phyloP scores from a whole-genome alignment of 2,113 vertebrate genomes.

The Syngnathus typhle region DNA sequence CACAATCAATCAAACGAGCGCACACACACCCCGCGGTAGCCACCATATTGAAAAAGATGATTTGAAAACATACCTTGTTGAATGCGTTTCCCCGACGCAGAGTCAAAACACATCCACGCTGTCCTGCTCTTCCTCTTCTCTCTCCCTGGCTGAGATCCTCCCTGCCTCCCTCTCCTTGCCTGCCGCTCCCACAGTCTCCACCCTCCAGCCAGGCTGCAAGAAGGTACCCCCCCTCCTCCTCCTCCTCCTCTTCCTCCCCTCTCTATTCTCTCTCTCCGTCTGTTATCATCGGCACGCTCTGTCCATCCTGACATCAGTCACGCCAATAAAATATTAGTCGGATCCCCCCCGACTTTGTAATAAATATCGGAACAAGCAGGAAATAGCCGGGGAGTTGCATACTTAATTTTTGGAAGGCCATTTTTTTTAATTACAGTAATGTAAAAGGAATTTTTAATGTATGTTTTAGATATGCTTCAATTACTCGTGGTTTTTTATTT shows the following conservation, averaged over 20 bases:
- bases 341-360: not conserved
- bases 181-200: conserved; percentile 60
- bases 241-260: conserved; percentile 6
- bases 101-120: conserved; percentile 31
- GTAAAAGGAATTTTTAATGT: no score
- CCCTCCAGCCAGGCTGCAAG: conserved; percentile 61
- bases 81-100: conserved; percentile 8
- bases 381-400: not conserved
- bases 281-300: conserved; percentile 28
- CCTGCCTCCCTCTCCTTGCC: conserved; percentile 46
- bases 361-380: not conserved
- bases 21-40: not conserved
- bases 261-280: conserved; percentile 18
- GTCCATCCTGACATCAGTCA: not conserved
- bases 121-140: conserved; percentile 25
- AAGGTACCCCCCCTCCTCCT: conserved; percentile 42
- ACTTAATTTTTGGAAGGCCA: no score
- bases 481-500: no score
- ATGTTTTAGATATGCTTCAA: no score
- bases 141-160: conserved; percentile 53
- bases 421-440: no score
- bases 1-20: not conserved
- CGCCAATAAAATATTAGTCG: not conserved
- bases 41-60: no score
- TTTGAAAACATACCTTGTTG: not conserved